Evolutionary conservation across 1,140 invertebrate species (phyloP).

Genomic region (Caenorhabditis brenneri): DNA sequence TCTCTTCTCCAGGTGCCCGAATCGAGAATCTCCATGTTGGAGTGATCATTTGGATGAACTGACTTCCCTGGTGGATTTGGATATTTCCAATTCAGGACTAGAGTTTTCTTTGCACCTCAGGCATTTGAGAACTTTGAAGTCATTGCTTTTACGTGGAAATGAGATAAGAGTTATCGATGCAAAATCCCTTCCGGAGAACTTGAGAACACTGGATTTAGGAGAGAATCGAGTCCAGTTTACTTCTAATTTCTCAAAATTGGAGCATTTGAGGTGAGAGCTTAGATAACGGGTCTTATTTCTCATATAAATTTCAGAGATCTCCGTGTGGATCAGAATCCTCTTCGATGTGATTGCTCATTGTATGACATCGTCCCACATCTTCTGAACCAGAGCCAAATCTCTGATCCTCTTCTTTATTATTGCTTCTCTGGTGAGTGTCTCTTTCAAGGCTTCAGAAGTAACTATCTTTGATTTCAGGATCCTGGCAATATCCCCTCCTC

Average conservation of each 20-base stretch:
- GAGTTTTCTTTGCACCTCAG: conserved; percentile 28
- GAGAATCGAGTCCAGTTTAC: conserved; percentile 55
- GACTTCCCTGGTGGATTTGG: conserved; percentile 48
- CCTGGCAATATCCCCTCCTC: conserved; percentile 55
- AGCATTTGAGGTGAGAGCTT: background rate
- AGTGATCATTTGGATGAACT: conserved; percentile 49
- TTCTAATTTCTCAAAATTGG: conserved; percentile 47
- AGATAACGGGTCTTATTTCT: background rate
- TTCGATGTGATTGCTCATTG: conserved; percentile 44
- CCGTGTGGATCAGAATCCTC: conserved; percentile 45
- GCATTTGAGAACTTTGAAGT: conserved; percentile 44
- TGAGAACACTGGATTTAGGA: conserved; percentile 49
- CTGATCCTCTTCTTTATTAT: conserved; percentile 52
- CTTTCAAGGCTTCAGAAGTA: background rate
- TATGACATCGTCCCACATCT: conserved; percentile 52
- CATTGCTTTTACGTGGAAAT: conserved; percentile 48
- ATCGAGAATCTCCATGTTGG: conserved; percentile 44
- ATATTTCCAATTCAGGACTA: conserved; percentile 50
- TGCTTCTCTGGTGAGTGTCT: conserved; percentile 42
- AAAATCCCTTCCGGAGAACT: conserved; percentile 36
- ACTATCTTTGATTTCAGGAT: background rate
- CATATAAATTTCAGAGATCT: conserved; percentile 18
- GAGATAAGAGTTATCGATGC: conserved; percentile 41
- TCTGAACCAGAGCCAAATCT: conserved; percentile 53
- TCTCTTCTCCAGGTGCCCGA: conserved; percentile 53